These are phyloP conservation scores for Hymenochirus boettgeri DNA, from an alignment of 2,113 vertebrate genomes.

Conservation along the genomic window DNA sequence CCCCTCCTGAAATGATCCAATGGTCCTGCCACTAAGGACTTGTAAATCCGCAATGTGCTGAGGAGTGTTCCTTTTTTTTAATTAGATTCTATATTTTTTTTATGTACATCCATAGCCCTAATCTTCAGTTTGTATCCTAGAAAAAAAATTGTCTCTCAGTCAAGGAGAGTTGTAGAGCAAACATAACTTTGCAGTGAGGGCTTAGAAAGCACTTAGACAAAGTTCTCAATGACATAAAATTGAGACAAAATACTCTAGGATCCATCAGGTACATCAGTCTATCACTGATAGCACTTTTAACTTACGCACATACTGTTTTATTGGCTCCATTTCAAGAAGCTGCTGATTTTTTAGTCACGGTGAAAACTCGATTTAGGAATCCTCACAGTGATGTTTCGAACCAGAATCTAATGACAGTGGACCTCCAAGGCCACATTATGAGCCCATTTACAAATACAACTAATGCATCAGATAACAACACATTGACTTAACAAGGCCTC, in stretches of 20 bases:
- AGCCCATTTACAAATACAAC: constrained; percentile 38
- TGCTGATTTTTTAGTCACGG: constrained; percentile 33
- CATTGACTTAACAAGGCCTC: constrained; percentile 33
- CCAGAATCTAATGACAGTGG: constrained; percentile 37
- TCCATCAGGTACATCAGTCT: constrained; percentile 32
- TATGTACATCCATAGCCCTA: background rate
- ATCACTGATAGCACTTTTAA: constrained; percentile 40
- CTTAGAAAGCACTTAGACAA: constrained; percentile 23
- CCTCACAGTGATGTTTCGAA: constrained; percentile 31
- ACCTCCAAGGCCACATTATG: constrained; percentile 33
- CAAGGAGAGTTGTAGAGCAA: constrained; percentile 39
- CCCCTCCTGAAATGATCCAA: too few species aligned
- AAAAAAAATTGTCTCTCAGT: constrained; percentile 15
- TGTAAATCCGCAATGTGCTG: too few species aligned
- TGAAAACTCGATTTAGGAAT: constrained; percentile 33
- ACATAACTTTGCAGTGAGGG: constrained; percentile 14
- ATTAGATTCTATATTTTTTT: too few species aligned
- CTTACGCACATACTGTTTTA: constrained; percentile 37
- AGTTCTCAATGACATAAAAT: constrained; percentile 37
- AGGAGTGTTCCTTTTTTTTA: too few species aligned
- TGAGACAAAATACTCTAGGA: constrained; percentile 26
- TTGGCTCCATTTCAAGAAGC: constrained; percentile 26
- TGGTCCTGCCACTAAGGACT: too few species aligned
- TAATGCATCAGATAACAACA: constrained; percentile 37
- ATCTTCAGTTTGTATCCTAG: constrained; percentile 4